Evolutionary conservation across 2,888 invertebrate genomes (phyloP), one percentile per base, ranked within the genome.

Genomic region (Agrypnus murinus): DNA sequence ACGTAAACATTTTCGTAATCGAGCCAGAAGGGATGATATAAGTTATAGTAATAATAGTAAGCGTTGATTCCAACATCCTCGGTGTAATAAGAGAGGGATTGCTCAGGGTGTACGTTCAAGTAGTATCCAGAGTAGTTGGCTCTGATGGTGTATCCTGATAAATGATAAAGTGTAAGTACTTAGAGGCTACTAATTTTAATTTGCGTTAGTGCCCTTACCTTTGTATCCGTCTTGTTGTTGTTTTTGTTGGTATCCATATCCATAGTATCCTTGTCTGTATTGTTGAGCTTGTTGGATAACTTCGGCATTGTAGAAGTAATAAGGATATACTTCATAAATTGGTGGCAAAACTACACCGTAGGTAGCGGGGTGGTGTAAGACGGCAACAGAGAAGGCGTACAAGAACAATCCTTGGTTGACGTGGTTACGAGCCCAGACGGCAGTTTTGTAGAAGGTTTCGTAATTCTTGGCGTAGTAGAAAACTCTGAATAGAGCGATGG

Each of bases 401-500:
- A 91, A 87, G 82, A 90, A 94, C 80, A 93, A 86, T 63, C 89
- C 90, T 82, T 92, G 92, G 82, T 94, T 94, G 67, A 92, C 85
- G 73, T 89, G 85, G 63, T 90, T 86, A 65, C 93, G 91, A 19
- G 92, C 88, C 87, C 90, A 92, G 34, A 90, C 89, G 38, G 92
- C 92, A 7, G 91, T 90, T 76, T 89, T 88, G 82, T 89, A 88
- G 86, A 94, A 92, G 38, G 91, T 91, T 19, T 89, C 88, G 82
- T 89, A 93, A 81, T 92, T 90, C 82, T 92, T 92, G 75, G 93
- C 91, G 67, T 90, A 90, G 85, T 88, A 89, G 75, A 94, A 87
- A 63, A 92, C 86, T 80, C 92, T 89, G 85, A 91, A 91, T 17
- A 94, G 83, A 6, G 90, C 89, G 3, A 88, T 81, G 9, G 89